Percentiles rank a stretch among this genome's conserved stretches.
phyloP scores from a whole-genome alignment of 2,797 vertebrate genomes.

The Gila robusta region DNA sequence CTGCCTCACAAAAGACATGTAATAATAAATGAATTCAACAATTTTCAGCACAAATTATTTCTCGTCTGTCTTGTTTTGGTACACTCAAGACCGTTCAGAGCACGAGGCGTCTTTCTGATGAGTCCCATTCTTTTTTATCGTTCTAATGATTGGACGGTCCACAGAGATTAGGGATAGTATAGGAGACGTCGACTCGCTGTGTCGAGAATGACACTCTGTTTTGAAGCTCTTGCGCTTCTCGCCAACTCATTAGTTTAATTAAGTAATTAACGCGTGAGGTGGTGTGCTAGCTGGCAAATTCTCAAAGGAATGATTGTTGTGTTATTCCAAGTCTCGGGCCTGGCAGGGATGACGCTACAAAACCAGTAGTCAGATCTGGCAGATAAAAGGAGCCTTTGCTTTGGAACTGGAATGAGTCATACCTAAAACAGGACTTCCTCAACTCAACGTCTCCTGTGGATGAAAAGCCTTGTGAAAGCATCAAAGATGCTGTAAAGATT shows the following conservation, averaged over 20 bases:
- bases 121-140: slow-evolving; percentile 30
- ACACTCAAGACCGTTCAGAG: slow-evolving; percentile 10
- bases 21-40: slow-evolving; percentile 50
- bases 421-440: slow-evolving; percentile 32
- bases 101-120: slow-evolving; percentile 23
- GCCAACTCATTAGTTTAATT: slow-evolving; percentile 75
- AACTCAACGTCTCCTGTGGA: not conserved
- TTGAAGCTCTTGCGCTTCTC: slow-evolving; percentile 56
- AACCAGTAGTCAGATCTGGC: slow-evolving; percentile 44
- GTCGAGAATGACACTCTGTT: slow-evolving; percentile 47
- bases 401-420: slow-evolving; percentile 17
- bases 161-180: slow-evolving; percentile 36
- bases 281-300: slow-evolving; percentile 64
- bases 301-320: slow-evolving; percentile 57
- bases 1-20: slow-evolving; percentile 30
- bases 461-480: slow-evolving; percentile 17
- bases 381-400: slow-evolving; percentile 14
- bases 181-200: slow-evolving; percentile 29
- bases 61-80: slow-evolving; percentile 37
- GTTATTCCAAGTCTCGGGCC: slow-evolving; percentile 40
- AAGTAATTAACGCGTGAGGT: slow-evolving; percentile 71
- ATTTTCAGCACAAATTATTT: slow-evolving; percentile 49
- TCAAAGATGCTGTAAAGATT: slow-evolving; percentile 21
- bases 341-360: slow-evolving; percentile 14
- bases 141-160: slow-evolving; percentile 51